phyloP scores from a whole-genome alignment of 2,113 vertebrate genomes.

The Triplophysa rosa region DNA sequence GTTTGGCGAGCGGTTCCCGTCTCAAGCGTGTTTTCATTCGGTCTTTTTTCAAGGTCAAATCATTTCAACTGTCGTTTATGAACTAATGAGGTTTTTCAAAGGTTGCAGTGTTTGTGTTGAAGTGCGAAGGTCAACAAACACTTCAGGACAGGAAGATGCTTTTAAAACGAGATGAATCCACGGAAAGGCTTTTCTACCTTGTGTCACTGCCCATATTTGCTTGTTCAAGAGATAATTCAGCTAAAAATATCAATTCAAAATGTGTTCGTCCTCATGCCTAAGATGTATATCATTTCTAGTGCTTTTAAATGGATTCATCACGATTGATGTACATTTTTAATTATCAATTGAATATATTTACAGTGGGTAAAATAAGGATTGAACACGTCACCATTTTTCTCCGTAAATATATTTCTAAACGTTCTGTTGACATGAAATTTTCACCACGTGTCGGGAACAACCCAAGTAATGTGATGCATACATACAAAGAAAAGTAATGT shows the following conservation, averaged over 20 bases:
- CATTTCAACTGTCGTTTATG: neutral
- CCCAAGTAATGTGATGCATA: no score
- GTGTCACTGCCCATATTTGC: conserved; percentile 19
- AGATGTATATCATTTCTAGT: no score
- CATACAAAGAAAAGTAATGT: no score
- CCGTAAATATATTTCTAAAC: no score
- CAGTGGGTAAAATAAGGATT: no score
- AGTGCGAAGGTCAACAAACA: conserved; percentile 54
- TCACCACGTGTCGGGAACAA: no score
- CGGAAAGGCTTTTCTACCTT: conserved; percentile 48
- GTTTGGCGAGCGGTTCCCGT: neutral
- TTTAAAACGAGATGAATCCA: conserved; percentile 32
- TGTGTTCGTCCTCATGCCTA: no score
- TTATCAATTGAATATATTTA: no score
- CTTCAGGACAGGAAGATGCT: conserved; percentile 38
- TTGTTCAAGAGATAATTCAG: neutral
- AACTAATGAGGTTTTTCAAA: conserved; percentile 29
- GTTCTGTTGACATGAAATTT: no score
- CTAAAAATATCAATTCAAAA: neutral
- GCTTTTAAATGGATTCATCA: no score
- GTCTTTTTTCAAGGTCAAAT: neutral
- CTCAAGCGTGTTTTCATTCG: neutral
- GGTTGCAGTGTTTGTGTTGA: conserved; percentile 26
- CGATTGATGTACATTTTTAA: no score
- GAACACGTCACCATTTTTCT: no score